Percentiles rank a stretch among this genome's conserved stretches.
These are phyloP conservation scores for Chaetodon auriga DNA, from an alignment of 2,113 vertebrate genomes.

Conservation along the genomic window DNA sequence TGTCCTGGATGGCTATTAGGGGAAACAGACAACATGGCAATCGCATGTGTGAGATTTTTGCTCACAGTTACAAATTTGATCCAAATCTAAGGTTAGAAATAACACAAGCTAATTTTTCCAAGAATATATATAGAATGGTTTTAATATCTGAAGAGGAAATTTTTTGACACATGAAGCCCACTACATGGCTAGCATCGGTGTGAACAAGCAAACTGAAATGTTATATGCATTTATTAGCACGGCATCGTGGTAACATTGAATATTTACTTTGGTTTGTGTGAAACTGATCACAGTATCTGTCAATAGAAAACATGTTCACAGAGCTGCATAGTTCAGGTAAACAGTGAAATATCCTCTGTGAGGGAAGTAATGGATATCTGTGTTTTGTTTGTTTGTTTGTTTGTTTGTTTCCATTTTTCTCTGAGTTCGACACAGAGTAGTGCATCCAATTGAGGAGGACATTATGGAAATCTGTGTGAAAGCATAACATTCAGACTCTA, in stretches of 20 bases:
- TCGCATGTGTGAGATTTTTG: neutral
- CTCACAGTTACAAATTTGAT: neutral
- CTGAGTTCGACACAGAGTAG: neutral
- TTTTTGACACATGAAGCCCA: slow-evolving; percentile 4
- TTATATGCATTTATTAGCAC: neutral
- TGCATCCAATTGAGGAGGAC: slow-evolving; percentile 20
- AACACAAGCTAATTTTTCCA: neutral
- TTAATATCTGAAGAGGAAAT: neutral
- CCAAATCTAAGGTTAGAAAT: slow-evolving; percentile 13
- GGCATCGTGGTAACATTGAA: neutral
- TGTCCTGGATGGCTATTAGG: slow-evolving; percentile 5
- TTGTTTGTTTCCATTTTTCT: neutral
- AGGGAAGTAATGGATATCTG: slow-evolving; percentile 5
- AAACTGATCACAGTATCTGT: neutral
- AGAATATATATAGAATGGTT: neutral
- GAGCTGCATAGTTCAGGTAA: neutral
- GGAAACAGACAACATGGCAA: slow-evolving; percentile 1
- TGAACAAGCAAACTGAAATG: slow-evolving; percentile 3
- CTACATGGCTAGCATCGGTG: neutral
- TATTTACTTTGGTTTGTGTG: neutral
- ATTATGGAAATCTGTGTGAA: slow-evolving; percentile 36
- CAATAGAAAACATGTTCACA: neutral
- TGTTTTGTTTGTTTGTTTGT: too few species aligned
- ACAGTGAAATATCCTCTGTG: neutral
- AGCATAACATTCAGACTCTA: slow-evolving; percentile 18